phyloP scores from a whole-genome alignment of 2,888 invertebrate species.

The Pseudoips prasinana region DNA sequence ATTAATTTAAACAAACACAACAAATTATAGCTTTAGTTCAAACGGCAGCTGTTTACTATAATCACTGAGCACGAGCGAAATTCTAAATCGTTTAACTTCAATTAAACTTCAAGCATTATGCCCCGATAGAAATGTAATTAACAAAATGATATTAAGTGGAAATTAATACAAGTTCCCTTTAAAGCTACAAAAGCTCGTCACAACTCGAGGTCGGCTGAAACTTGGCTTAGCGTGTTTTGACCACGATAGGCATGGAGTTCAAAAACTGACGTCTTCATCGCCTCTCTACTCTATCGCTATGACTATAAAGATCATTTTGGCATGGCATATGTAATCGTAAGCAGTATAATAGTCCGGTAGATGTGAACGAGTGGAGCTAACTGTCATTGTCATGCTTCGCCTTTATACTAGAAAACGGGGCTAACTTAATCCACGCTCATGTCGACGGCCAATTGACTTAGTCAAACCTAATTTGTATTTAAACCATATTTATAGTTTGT shows the following conservation, averaged over 20 bases:
- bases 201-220: constrained; percentile 51
- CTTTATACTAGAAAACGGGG: constrained; percentile 52
- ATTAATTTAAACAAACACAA: constrained; percentile 3
- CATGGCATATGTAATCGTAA: constrained; percentile 13
- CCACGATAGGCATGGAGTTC: constrained; percentile 25
- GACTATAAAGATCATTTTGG: constrained; percentile 17
- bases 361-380: constrained; percentile 55
- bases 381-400: constrained; percentile 61
- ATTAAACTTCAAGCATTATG: constrained; percentile 40
- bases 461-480: constrained; percentile 44
- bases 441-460: constrained; percentile 51
- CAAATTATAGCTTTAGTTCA: constrained; percentile 19
- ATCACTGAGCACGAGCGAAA: constrained; percentile 18
- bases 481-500: constrained; percentile 23
- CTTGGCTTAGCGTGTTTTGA: constrained; percentile 49
- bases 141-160: constrained; percentile 46
- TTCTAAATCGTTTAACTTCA: constrained; percentile 29
- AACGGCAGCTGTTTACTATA: constrained; percentile 21
- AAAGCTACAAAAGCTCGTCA: constrained; percentile 51
- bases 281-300: constrained; percentile 7
- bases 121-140: constrained; percentile 38
- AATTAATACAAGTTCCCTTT: constrained; percentile 51
- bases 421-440: constrained; percentile 56
- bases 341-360: constrained; percentile 29
- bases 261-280: constrained; percentile 1